phyloP scores from a whole-genome alignment of 2,113 vertebrate genomes.

The Stercorarius parasiticus region DNA sequence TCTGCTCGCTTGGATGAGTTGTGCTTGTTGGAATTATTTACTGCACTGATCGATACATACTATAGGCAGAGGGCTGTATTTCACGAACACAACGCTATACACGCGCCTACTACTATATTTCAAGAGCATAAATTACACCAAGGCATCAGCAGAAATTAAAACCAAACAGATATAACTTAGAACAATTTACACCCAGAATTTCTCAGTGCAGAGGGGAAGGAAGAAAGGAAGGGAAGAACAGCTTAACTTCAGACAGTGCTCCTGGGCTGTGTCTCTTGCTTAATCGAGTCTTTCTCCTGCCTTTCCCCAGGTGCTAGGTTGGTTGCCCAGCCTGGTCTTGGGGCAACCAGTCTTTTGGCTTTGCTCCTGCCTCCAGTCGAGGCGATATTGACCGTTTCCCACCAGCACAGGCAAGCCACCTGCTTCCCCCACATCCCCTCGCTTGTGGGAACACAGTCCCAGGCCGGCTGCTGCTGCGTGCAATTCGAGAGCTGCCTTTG shows the following conservation, averaged over 20 bases:
- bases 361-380: neutral
- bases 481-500: neutral
- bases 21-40: slow-evolving; percentile 31
- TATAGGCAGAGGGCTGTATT: neutral
- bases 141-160: slow-evolving; percentile 35
- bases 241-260: neutral
- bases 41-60: neutral
- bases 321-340: neutral
- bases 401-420: neutral
- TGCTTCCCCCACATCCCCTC: neutral
- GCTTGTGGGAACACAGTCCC: accelerated
- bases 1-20: neutral
- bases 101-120: neutral
- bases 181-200: neutral
- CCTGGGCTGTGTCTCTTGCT: neutral
- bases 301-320: neutral
- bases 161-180: neutral
- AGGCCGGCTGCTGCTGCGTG: neutral
- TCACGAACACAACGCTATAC: neutral
- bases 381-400: neutral
- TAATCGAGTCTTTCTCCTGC: neutral
- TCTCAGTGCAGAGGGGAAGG: neutral
- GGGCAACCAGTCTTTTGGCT: neutral
- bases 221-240: neutral
- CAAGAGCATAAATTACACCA: neutral